Evolutionary conservation across 92 coral and sea anemone genomes (phyloP).

Genomic region (Anthopleura xanthogrammica): DNA sequence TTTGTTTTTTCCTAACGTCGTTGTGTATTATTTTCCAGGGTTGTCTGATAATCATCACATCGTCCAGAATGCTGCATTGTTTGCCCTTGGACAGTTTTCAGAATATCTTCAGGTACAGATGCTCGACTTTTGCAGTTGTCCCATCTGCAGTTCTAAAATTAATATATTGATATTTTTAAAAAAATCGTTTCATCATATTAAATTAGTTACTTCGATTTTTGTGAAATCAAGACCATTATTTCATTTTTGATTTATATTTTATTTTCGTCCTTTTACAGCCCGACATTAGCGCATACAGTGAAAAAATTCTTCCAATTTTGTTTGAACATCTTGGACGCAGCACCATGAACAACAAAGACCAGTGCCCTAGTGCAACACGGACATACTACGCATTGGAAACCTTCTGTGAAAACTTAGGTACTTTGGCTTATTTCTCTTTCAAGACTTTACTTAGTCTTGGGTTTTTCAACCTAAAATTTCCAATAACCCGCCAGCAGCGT

Average conservation of each 20-base stretch:
- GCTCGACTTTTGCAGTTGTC: too few species aligned
- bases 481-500: too few species aligned
- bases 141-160: too few species aligned
- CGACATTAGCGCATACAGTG: constrained; percentile 89
- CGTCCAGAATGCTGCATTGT: constrained; percentile 93
- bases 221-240: too few species aligned
- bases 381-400: constrained; percentile 97
- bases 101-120: constrained; percentile 84
- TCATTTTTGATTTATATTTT: neutral
- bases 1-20: neutral
- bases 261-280: constrained; percentile 64
- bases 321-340: constrained; percentile 85
- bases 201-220: too few species aligned
- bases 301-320: constrained; percentile 83
- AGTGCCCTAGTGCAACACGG: constrained; percentile 72
- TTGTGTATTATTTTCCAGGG: constrained; percentile 48
- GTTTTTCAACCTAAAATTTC: too few species aligned
- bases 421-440: neutral
- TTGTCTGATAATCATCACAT: constrained; percentile 71
- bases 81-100: constrained; percentile 97
- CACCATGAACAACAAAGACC: constrained; percentile 54
- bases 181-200: too few species aligned
- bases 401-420: constrained; percentile 97
- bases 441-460: neutral
- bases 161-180: too few species aligned